Percentiles rank a stretch among this genome's conserved stretches.
Evolutionary conservation across 1,140 invertebrate species (phyloP).

Genomic region (Meteorus sp.): DNA sequence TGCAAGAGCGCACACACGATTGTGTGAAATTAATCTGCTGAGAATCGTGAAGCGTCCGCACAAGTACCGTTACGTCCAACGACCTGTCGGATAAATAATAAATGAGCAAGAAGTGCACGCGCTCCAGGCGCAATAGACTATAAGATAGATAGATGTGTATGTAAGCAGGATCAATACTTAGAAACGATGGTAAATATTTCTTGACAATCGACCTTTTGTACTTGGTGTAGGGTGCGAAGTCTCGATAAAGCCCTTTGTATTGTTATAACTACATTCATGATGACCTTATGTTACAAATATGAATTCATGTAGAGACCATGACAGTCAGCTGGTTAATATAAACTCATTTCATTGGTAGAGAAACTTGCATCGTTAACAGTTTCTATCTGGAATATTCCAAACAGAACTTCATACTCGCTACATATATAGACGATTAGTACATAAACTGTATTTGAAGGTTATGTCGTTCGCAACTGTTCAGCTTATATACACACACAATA

Average conservation of each 20-base stretch:
- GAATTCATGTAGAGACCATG: too few relatives aligned
- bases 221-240: conserved; percentile 4
- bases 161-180: conserved; percentile 13
- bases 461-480: too few relatives aligned
- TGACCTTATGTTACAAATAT: too few relatives aligned
- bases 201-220: conserved; percentile 10
- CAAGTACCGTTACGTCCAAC: conserved; percentile 13
- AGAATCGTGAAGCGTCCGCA: conserved; percentile 10
- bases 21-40: conserved; percentile 23
- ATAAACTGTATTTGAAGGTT: too few relatives aligned
- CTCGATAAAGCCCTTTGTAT: too few relatives aligned
- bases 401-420: too few relatives aligned
- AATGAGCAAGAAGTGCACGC: background rate
- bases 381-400: too few relatives aligned
- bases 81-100: conserved; percentile 15
- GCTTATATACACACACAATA: too few relatives aligned
- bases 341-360: conserved; percentile 10
- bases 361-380: conserved; percentile 8
- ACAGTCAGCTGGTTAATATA: conserved; percentile 20
- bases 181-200: background rate
- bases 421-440: too few relatives aligned
- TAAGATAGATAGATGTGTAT: background rate
- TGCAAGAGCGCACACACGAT: conserved; percentile 8
- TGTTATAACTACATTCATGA: too few relatives aligned
- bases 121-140: background rate